Evolutionary conservation across 2,113 vertebrate species (phyloP).

Genomic region (Toxostoma redivivum): DNA sequence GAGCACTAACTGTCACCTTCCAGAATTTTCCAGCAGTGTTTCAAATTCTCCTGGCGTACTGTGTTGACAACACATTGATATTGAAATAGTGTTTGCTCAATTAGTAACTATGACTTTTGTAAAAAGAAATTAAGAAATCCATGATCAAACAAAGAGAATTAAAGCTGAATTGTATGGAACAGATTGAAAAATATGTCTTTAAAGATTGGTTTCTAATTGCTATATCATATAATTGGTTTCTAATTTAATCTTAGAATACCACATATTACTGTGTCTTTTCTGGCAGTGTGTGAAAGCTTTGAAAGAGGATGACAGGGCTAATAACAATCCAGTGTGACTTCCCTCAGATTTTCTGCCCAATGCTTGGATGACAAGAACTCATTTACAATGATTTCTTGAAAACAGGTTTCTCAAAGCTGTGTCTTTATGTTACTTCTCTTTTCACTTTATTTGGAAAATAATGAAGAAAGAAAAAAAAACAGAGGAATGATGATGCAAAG

Average conservation of each 20-base stretch:
- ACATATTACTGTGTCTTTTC: not conserved
- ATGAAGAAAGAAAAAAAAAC: not conserved
- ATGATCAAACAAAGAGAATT: not conserved
- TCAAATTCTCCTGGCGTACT: fast-evolving
- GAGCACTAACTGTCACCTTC: not conserved
- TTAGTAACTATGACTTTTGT: not conserved
- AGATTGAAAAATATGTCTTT: not conserved
- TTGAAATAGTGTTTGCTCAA: not conserved
- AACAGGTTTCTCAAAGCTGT: not conserved
- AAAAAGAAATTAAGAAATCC: not conserved
- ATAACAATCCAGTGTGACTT: not conserved
- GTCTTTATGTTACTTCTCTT: not conserved
- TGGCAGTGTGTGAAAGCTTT: not conserved
- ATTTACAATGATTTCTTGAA: not conserved
- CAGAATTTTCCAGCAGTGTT: not conserved
- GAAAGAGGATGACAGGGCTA: not conserved
- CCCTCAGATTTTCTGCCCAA: not conserved
- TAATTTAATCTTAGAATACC: not conserved
- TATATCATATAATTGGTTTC: not conserved
- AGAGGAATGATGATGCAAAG: not conserved
- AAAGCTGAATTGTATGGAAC: not conserved
- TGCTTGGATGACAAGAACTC: not conserved
- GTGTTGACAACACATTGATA: not conserved
- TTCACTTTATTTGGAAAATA: not conserved
- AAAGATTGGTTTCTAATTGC: not conserved